Percentiles rank a stretch among this genome's conserved stretches.
These are phyloP conservation scores for Menura novaehollandiae DNA, from an alignment of 2,113 vertebrate genomes.

Conservation along the genomic window DNA sequence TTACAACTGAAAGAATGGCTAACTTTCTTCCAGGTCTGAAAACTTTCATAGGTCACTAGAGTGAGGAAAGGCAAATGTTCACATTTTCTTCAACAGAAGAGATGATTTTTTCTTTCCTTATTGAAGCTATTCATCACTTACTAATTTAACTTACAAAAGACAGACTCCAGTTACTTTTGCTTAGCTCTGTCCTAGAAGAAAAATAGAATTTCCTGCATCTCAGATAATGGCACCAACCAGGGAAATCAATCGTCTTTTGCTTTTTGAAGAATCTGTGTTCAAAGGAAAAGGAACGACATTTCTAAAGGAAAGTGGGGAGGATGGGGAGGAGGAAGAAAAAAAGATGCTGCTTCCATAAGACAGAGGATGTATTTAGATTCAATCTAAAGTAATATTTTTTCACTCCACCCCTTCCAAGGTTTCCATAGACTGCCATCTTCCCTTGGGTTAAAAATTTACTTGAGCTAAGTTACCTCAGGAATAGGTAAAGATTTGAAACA, in stretches of 20 bases:
- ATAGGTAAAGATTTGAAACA: neutral
- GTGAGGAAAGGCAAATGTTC: neutral
- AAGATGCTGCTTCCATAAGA: neutral
- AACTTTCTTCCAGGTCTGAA: neutral
- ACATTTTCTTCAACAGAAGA: neutral
- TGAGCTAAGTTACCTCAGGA: neutral
- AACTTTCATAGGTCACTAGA: neutral
- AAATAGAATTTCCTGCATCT: neutral
- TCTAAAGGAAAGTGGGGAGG: neutral
- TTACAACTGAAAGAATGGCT: neutral
- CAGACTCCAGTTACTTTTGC: neutral
- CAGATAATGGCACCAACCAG: neutral
- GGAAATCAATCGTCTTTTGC: neutral
- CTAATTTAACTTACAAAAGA: slow-evolving; percentile 10
- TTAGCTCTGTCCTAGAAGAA: neutral
- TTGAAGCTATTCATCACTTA: neutral
- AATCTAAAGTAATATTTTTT: neutral
- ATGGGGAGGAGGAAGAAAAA: neutral
- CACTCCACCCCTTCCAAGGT: neutral
- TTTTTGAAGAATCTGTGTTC: neutral
- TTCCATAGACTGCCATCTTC: neutral
- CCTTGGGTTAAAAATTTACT: neutral
- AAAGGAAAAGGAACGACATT: neutral
- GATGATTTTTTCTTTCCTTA: neutral
- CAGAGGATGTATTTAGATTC: neutral